Evolutionary conservation across 2,797 vertebrate genomes (phyloP).

Genomic region (Phylloscopus collybita): DNA sequence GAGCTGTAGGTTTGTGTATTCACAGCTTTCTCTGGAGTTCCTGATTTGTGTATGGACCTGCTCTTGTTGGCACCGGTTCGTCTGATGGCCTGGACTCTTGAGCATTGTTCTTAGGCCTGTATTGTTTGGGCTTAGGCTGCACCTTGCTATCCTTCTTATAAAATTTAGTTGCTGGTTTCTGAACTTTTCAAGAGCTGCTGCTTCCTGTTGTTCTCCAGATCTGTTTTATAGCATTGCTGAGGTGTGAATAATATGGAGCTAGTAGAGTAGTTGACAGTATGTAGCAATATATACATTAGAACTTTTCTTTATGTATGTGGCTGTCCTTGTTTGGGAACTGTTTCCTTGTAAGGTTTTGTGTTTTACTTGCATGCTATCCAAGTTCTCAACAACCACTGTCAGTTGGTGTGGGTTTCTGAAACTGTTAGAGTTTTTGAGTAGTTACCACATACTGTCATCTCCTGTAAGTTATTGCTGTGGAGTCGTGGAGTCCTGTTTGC

Average conservation of each 20-base stretch:
- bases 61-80: rapidly evolving
- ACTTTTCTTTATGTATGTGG: no score
- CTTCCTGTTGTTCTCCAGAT: not conserved
- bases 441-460: not conserved
- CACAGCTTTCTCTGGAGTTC: rapidly evolving
- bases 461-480: not conserved
- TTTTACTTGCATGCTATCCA: not conserved
- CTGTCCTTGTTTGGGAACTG: not conserved
- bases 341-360: not conserved
- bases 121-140: not conserved
- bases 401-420: not conserved
- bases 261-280: not conserved
- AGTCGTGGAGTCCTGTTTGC: not conserved
- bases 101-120: rapidly evolving
- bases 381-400: not conserved
- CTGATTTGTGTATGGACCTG: rapidly evolving
- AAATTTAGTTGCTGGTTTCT: not conserved
- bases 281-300: not conserved
- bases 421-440: not conserved
- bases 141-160: rapidly evolving
- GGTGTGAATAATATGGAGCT: no score
- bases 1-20: rapidly evolving
- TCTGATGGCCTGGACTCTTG: rapidly evolving
- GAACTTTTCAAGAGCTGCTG: not conserved
- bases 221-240: not conserved